These are phyloP conservation scores for Cacoxenus indagator DNA, from an alignment of 2,888 invertebrate species.

Conservation along the genomic window DNA sequence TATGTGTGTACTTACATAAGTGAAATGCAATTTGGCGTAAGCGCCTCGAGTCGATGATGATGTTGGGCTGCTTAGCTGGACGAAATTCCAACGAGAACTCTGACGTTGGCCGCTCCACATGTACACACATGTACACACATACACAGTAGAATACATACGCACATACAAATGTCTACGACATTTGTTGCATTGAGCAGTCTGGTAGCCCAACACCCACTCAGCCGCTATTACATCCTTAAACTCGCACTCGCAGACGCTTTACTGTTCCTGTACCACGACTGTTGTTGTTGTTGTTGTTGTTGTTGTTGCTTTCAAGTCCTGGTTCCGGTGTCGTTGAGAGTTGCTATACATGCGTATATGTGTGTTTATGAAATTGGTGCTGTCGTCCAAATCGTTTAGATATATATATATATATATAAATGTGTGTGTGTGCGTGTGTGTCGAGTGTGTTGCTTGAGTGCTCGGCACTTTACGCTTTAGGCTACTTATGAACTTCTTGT, in stretches of 20 bases:
- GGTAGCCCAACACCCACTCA: too few relatives aligned
- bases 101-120: too few relatives aligned
- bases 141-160: too few relatives aligned
- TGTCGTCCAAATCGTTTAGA: slow-evolving; percentile 56
- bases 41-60: background rate
- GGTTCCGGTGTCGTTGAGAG: background rate
- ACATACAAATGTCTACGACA: too few relatives aligned
- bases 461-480: slow-evolving; percentile 51
- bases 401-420: background rate
- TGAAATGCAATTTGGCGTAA: slow-evolving; percentile 19
- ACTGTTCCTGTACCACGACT: background rate
- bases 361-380: slow-evolving; percentile 41
- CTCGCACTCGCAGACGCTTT: background rate
- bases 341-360: background rate
- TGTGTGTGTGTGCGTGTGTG: slow-evolving; percentile 33
- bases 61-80: background rate
- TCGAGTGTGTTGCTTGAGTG: slow-evolving; percentile 61
- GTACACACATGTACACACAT: too few relatives aligned
- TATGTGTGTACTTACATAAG: slow-evolving; percentile 3
- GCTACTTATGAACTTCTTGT: slow-evolving; percentile 27
- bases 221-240: too few relatives aligned
- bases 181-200: too few relatives aligned
- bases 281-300: background rate
- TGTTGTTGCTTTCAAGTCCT: slow-evolving; percentile 8
- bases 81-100: too few relatives aligned